Evolutionary conservation across 2,888 invertebrate genomes (phyloP).

Genomic region (Caenorhabditis japonica): DNA sequence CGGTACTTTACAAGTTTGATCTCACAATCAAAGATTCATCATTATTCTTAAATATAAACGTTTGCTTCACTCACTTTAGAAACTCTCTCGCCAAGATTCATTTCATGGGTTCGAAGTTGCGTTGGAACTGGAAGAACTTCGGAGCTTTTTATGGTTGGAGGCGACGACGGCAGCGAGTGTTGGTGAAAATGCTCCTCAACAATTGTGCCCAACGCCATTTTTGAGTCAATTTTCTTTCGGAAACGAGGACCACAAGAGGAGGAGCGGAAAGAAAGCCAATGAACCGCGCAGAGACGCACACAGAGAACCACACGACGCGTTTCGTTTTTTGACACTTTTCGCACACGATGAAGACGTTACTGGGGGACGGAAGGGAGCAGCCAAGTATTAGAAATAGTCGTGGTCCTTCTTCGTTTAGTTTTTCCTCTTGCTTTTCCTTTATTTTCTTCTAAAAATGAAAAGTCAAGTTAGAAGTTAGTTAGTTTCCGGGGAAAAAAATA

Average conservation of each 20-base stretch:
- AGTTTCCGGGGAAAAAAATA: background rate
- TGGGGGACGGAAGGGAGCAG: conserved; percentile 9
- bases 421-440: background rate
- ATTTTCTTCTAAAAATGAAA: background rate
- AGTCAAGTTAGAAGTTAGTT: background rate
- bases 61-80: conserved; percentile 55
- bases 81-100: conserved; percentile 43
- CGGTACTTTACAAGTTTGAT: background rate
- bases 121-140: conserved; percentile 13
- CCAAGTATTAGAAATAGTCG: conserved; percentile 2
- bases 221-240: conserved; percentile 40
- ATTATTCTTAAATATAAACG: background rate
- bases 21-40: too few species aligned
- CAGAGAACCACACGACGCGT: conserved; percentile 28
- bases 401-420: conserved; percentile 6
- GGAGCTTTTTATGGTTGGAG: conserved; percentile 8
- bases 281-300: conserved; percentile 40
- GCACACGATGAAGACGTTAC: conserved; percentile 17
- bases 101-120: conserved; percentile 26
- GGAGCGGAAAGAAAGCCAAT: conserved; percentile 55
- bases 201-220: conserved; percentile 61
- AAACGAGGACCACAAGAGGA: too few species aligned
- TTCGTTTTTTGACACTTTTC: conserved; percentile 37
- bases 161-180: conserved; percentile 22
- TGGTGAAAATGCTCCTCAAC: conserved; percentile 51